Percentiles rank a stretch among this genome's conserved stretches.
phyloP scores from a whole-genome alignment of 1,140 invertebrate species.

The Calephelis virginiensis region DNA sequence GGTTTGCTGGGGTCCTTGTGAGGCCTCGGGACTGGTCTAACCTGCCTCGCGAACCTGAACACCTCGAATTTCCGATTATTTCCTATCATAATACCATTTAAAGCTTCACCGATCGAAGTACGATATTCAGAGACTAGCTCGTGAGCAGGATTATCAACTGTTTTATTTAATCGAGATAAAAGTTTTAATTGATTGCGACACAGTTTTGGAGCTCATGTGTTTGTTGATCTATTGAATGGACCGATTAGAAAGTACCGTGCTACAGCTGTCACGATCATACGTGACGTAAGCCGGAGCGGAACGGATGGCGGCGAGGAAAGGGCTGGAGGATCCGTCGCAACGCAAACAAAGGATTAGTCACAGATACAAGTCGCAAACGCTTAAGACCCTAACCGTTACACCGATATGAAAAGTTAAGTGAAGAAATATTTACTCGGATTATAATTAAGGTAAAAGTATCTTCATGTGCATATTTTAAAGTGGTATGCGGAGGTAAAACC shows the following conservation, averaged over 20 bases:
- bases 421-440: neutral
- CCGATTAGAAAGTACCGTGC: conserved; percentile 72
- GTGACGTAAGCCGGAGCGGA: conserved; percentile 71
- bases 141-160: neutral
- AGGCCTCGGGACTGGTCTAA: conserved; percentile 77
- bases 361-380: conserved; percentile 50
- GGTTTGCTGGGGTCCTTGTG: conserved; percentile 77
- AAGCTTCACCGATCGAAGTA: conserved; percentile 29
- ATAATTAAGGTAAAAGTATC: too few relatives aligned
- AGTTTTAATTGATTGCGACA: conserved; percentile 9
- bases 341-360: conserved; percentile 68
- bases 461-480: too few relatives aligned
- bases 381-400: conserved; percentile 22
- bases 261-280: conserved; percentile 72
- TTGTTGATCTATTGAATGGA: conserved; percentile 63
- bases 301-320: conserved; percentile 62
- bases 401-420: neutral
- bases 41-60: conserved; percentile 73
- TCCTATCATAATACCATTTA: conserved; percentile 62
- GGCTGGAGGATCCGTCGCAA: conserved; percentile 61
- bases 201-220: conserved; percentile 34
- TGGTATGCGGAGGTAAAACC: too few relatives aligned
- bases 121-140: conserved; percentile 11
- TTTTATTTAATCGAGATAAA: conserved; percentile 1
- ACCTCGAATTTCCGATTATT: conserved; percentile 72